phyloP scores from a whole-genome alignment of 2,113 vertebrate species.

The Percopsis transmontana region DNA sequence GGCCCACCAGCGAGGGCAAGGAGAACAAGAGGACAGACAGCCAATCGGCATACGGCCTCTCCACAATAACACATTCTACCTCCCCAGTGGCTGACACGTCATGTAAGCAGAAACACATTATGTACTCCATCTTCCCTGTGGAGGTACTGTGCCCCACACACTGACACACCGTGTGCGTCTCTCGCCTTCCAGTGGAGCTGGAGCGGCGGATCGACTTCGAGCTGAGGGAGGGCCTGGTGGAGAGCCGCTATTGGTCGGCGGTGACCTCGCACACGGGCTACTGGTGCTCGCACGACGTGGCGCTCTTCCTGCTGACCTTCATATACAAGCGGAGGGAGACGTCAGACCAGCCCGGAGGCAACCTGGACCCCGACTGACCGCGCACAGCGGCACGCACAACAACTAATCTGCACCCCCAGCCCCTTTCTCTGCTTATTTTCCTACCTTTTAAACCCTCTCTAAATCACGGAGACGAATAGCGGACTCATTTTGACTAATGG shows the following conservation, averaged over 20 bases:
- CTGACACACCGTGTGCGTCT: background rate
- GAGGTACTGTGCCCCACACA: too few relatives aligned
- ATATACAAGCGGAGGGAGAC: constrained; percentile 84
- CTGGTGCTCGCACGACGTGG: constrained; percentile 95
- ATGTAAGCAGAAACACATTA: constrained; percentile 72
- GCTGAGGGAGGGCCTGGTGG: constrained; percentile 94
- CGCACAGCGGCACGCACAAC: constrained; percentile 7
- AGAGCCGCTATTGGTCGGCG: constrained; percentile 97
- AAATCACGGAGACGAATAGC: constrained; percentile 25
- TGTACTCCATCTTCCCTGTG: too few relatives aligned
- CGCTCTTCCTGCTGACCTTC: constrained; percentile 95
- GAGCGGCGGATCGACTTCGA: constrained; percentile 96
- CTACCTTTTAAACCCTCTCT: constrained; percentile 19
- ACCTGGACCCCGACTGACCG: constrained; percentile 67
- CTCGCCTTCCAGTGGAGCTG: constrained; percentile 84
- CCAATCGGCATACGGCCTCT: constrained; percentile 65
- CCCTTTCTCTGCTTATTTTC: constrained; percentile 9
- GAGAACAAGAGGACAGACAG: constrained; percentile 81
- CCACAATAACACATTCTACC: constrained; percentile 79
- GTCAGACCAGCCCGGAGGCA: constrained; percentile 46
- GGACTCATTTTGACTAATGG: constrained; percentile 34
- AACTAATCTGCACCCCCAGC: constrained; percentile 14
- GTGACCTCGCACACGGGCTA: constrained; percentile 98
- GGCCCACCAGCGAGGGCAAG: constrained; percentile 81
- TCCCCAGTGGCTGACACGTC: constrained; percentile 83